Base-by-base conservation (phyloP, 2,888 invertebrate species). In the Monochamus alternatus region DNA sequence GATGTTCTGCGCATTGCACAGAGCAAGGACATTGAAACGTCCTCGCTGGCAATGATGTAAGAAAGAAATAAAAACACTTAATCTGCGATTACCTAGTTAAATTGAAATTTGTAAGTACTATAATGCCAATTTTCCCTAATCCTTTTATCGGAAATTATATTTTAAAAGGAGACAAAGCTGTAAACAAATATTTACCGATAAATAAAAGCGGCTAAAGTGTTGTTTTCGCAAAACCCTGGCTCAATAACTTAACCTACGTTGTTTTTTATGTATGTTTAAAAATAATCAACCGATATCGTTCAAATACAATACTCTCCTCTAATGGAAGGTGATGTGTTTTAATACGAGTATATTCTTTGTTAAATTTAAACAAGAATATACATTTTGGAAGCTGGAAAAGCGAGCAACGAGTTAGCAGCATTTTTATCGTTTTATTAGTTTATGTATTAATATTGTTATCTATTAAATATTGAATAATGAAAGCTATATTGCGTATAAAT, bases 391-490 rank as follows among this genome's bases (percentile, higher is more conserved):
- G 22, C 22, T 22, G 22, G 22, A 22, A 22, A 22, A 22, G 22
- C 22, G 1, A 30, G 14, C 3, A 4, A 7, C 31, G 12, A 32
- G n/a, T 32, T 62, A 5, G 22, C 10, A 32, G 43, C 9, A 22
- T 9, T 64, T 62, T 64, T 64, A 64, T 64, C 22, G 4, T 44
- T 64, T 44, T 44, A 22, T 44, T 22, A 22, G 43, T 44, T 14
- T 22, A 44, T 44, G 44, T n/a, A 64, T 64, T 64, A 64, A 44
- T 64, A 44, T 9, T 43, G 14, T 64, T 64, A 64, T 64, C 63
- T 64, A 30, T 9, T 62, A 44, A 64, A 64, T 64, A 64, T 64
- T 64, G 63, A 8, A n/a, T 64, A 22, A 64, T 44, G 30, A 64
- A 64, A 64, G 43, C 30, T 31, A 14, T 32, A 64, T 64, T 64